Evolutionary conservation across 2,888 invertebrate genomes (phyloP).

Genomic region (Orchestes rusci): DNA sequence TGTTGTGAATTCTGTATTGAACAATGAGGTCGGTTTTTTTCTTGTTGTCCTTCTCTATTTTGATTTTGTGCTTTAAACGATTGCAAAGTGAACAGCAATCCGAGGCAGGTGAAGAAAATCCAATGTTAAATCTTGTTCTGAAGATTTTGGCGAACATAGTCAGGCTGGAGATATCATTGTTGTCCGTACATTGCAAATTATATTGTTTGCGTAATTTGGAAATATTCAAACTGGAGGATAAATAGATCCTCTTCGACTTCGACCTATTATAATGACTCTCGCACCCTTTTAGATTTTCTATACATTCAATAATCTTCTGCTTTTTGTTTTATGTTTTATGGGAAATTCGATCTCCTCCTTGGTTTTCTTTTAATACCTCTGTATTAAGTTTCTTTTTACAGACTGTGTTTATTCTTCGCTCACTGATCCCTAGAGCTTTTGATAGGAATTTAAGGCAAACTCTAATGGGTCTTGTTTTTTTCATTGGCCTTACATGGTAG

Average conservation of each 20-base stretch:
- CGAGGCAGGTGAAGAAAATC: constrained; percentile 23
- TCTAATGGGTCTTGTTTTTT: no score
- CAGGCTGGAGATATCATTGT: not conserved
- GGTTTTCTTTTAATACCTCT: no score
- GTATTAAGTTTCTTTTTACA: no score
- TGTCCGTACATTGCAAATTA: not conserved
- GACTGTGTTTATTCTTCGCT: no score
- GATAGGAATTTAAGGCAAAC: no score
- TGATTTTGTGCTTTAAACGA: constrained; percentile 9
- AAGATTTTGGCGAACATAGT: not conserved
- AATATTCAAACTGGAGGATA: not conserved
- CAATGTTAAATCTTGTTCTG: constrained; percentile 21
- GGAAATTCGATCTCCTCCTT: no score
- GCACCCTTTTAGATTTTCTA: not conserved
- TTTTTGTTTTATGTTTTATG: no score
- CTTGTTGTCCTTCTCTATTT: constrained; percentile 3
- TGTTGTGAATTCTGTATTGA: constrained; percentile 20
- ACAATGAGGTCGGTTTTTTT: constrained; percentile 13
- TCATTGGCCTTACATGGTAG: no score
- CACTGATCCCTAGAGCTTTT: no score
- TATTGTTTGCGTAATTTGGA: not conserved
- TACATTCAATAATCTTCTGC: not conserved
- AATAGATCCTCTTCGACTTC: not conserved
- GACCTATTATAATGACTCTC: not conserved
- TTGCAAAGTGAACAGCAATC: constrained; percentile 12